Evolutionary conservation across 2,113 vertebrate species (phyloP).

Genomic region (Corythaeola cristata): DNA sequence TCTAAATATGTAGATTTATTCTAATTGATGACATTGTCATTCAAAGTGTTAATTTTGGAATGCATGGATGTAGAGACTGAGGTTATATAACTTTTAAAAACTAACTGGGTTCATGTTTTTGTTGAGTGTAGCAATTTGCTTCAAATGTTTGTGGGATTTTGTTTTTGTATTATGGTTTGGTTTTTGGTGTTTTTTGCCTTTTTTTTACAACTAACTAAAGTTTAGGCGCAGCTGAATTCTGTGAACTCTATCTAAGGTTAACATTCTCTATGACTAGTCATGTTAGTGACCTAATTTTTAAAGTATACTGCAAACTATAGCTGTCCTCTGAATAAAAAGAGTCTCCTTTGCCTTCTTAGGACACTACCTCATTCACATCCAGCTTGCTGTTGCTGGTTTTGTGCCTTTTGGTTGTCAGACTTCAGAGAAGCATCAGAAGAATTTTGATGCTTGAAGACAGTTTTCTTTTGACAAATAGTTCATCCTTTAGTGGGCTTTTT

Average conservation of each 20-base stretch:
- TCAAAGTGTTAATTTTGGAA: neutral
- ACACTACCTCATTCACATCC: neutral
- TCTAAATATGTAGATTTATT: neutral
- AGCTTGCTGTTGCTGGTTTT: neutral
- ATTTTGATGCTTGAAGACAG: neutral
- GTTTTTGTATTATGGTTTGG: no score
- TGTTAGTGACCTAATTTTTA: neutral
- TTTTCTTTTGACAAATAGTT: neutral
- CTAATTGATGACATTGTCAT: neutral
- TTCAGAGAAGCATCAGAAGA: neutral
- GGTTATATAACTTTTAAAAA: neutral
- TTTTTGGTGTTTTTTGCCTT: neutral
- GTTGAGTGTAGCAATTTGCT: neutral
- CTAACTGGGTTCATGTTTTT: neutral
- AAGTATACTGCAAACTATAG: neutral
- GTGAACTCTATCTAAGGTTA: neutral
- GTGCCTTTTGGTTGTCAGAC: neutral
- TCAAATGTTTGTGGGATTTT: neutral
- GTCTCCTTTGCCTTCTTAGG: neutral
- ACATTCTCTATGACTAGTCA: neutral
- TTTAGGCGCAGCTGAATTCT: neutral
- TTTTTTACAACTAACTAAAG: neutral
- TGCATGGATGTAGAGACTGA: rapidly evolving
- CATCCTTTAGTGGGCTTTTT: neutral
- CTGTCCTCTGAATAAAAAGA: neutral